Evolutionary conservation across 2,113 vertebrate genomes (phyloP).

Genomic region (Actenoides hombroni): DNA sequence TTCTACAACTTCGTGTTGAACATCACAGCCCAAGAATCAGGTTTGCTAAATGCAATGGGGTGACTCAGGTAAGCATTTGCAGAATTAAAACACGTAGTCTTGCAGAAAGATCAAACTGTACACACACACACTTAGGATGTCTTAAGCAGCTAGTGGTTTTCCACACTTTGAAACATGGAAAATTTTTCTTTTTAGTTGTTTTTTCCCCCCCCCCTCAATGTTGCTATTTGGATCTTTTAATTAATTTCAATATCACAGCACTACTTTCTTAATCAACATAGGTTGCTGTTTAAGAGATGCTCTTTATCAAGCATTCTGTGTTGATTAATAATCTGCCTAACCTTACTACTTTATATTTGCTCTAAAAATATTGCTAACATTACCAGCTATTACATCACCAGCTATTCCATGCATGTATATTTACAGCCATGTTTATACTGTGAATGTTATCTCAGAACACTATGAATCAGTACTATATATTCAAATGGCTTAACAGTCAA

Average conservation of each 20-base stretch:
- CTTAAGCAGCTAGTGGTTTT: neutral
- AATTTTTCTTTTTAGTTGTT: neutral
- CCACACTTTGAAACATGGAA: neutral
- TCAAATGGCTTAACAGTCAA: neutral
- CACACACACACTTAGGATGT: neutral
- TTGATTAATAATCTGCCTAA: neutral
- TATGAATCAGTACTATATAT: neutral
- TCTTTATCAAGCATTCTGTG: neutral
- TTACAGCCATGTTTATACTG: neutral
- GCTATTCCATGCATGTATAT: neutral
- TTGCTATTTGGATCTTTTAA: neutral
- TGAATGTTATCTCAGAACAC: neutral
- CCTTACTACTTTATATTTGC: neutral
- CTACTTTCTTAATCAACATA: neutral
- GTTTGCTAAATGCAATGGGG: neutral
- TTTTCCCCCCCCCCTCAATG: accelerated
- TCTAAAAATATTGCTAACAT: neutral
- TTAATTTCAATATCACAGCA: neutral
- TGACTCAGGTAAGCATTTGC: neutral
- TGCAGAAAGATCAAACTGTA: neutral
- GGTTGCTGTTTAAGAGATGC: neutral
- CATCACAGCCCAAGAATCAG: neutral
- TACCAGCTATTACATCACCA: neutral
- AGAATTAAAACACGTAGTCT: neutral
- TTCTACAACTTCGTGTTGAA: neutral